phyloP scores from a whole-genome alignment of 2,888 invertebrate species.

The Oegoconia quadripuncta region DNA sequence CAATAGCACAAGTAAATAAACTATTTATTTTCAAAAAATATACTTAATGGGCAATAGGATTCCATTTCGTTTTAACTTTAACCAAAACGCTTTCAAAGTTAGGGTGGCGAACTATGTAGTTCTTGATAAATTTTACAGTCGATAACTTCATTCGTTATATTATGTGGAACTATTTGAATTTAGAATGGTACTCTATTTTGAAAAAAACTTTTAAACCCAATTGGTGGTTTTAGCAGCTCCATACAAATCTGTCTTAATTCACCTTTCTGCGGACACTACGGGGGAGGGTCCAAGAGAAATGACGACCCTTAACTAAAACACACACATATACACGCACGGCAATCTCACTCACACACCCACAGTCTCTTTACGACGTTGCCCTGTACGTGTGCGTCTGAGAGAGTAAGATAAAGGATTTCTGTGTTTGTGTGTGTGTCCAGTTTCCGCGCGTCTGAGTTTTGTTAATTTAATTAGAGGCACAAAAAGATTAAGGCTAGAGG shows the following conservation, averaged over 20 bases:
- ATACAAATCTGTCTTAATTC: constrained; percentile 62
- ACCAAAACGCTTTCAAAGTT: no score
- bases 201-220: background rate
- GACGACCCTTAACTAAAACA: constrained; percentile 80
- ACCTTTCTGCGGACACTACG: constrained; percentile 79
- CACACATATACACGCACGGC: constrained; percentile 67
- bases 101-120: no score
- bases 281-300: constrained; percentile 80
- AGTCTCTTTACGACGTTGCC: constrained; percentile 27
- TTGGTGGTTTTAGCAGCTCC: constrained; percentile 40
- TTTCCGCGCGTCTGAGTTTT: constrained; percentile 76
- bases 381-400: constrained; percentile 36
- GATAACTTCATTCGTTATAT: no score
- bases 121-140: no score
- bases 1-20: no score
- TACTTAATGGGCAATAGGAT: no score
- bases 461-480: constrained; percentile 79
- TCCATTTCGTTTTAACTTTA: no score
- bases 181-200: background rate
- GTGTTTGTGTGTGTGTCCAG: constrained; percentile 66
- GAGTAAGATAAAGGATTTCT: constrained; percentile 32
- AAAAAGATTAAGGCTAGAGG: constrained; percentile 76
- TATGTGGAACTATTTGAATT: no score
- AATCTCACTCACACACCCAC: constrained; percentile 49
- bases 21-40: no score